Evolutionary conservation across 2,888 invertebrate species (phyloP).

Genomic region (Dichetophora obliterata): DNA sequence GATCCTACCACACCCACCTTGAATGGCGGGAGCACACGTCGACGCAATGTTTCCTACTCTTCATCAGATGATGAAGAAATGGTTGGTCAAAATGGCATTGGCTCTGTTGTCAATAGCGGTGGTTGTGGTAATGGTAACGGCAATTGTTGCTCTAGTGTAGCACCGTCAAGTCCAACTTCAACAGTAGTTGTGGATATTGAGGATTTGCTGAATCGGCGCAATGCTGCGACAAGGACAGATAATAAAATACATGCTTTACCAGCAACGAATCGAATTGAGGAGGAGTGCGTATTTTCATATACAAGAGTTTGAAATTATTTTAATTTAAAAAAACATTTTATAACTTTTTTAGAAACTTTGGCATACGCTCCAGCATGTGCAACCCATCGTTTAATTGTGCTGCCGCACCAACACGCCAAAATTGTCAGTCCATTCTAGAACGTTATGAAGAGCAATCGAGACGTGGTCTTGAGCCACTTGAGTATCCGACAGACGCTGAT

Average conservation of each 20-base stretch:
- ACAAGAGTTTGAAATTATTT: too few species aligned
- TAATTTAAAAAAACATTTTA: too few species aligned
- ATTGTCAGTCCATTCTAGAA: conserved; percentile 71
- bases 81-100: conserved; percentile 50
- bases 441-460: conserved; percentile 72
- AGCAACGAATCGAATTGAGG: conserved; percentile 48
- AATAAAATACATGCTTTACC: conserved; percentile 39
- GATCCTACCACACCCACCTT: conserved; percentile 50
- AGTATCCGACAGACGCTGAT: conserved; percentile 72
- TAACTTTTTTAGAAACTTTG: conserved; percentile 46
- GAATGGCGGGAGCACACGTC: conserved; percentile 44
- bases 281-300: conserved; percentile 46
- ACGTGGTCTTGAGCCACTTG: conserved; percentile 72
- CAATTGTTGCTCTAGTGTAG: conserved; percentile 61
- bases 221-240: conserved; percentile 36
- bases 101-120: conserved; percentile 17
- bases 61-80: conserved; percentile 67
- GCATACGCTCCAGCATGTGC: conserved; percentile 65
- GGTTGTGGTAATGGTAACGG: conserved; percentile 61
- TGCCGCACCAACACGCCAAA: conserved; percentile 70
- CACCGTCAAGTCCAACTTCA: conserved; percentile 54
- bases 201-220: conserved; percentile 71
- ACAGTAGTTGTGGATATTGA: conserved; percentile 76
- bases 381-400: conserved; percentile 72
- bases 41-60: conserved; percentile 62